These are phyloP conservation scores for Aselliscus stoliczkanus DNA, from an alignment of 2,797 vertebrate species.

Conservation along the genomic window DNA sequence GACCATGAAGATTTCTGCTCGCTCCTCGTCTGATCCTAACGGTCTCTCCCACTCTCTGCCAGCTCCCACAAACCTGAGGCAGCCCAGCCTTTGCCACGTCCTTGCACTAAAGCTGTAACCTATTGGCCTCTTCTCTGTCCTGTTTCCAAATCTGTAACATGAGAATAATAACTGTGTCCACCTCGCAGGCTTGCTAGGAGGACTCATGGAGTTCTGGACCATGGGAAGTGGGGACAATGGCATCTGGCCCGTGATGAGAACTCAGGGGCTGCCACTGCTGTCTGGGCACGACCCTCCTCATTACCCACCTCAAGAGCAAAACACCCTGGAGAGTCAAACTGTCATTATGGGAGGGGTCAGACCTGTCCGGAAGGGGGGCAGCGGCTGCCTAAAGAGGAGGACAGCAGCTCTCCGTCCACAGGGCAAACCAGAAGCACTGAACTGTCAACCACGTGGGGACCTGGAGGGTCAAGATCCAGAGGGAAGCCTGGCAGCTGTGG, in stretches of 20 bases:
- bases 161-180: not conserved
- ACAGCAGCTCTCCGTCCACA: not conserved
- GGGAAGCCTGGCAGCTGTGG: not conserved
- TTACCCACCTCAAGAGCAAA: not conserved
- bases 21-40: not conserved
- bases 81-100: not conserved
- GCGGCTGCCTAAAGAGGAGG: not conserved
- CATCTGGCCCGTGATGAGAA: not conserved
- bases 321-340: not conserved
- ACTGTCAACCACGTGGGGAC: not conserved
- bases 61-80: not conserved
- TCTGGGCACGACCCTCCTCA: not conserved
- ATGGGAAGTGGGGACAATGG: not conserved
- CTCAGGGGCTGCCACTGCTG: not conserved
- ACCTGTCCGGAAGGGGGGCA: not conserved
- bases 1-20: not conserved
- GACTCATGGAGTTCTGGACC: not conserved
- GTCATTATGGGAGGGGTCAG: not conserved
- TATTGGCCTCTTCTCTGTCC: not conserved
- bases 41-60: not conserved
- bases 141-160: not conserved
- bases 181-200: not conserved
- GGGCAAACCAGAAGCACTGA: not conserved
- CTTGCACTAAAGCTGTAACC: not conserved
- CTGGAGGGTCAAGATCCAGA: not conserved